Conservation (phyloP, 2,888 invertebrate species). For the Aplocera efformata region DNA sequence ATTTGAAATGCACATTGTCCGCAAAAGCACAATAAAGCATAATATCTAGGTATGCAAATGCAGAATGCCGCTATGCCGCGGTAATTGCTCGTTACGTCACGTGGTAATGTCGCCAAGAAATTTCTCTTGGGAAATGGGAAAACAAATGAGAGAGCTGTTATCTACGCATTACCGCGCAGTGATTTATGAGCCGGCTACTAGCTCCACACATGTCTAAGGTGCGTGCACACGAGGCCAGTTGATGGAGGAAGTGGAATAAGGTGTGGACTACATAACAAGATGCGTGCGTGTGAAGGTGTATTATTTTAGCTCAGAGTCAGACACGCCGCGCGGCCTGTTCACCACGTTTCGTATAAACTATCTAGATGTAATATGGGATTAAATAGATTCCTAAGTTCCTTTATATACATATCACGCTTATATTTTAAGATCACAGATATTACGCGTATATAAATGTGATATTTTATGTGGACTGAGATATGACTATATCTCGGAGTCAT, state of each 20-base stretch:
- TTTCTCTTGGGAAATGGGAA: conserved; percentile 75
- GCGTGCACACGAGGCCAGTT: conserved; percentile 11
- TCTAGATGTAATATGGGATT: too few relatives aligned
- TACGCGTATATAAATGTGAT: too few relatives aligned
- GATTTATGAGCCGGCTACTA: conserved; percentile 70
- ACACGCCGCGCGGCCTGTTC: neutral
- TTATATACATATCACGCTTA: too few relatives aligned
- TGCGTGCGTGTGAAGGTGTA: neutral
- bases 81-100: conserved; percentile 67
- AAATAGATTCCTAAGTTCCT: too few relatives aligned
- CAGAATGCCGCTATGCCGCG: conserved; percentile 29
- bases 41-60: neutral
- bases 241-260: neutral
- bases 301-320: neutral
- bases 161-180: conserved; percentile 74
- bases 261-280: neutral
- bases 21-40: conserved; percentile 6
- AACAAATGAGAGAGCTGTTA: conserved; percentile 77
- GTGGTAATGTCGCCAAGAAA: conserved; percentile 70
- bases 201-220: conserved; percentile 34
- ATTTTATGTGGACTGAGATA: too few relatives aligned
- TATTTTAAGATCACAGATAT: too few relatives aligned
- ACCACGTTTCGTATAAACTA: too few relatives aligned
- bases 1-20: conserved; percentile 7
- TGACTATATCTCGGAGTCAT: too few relatives aligned